Evolutionary conservation across 1,140 invertebrate species (phyloP), one percentile per base, ranked within the genome.

Genomic region (Drosophila repleta): DNA sequence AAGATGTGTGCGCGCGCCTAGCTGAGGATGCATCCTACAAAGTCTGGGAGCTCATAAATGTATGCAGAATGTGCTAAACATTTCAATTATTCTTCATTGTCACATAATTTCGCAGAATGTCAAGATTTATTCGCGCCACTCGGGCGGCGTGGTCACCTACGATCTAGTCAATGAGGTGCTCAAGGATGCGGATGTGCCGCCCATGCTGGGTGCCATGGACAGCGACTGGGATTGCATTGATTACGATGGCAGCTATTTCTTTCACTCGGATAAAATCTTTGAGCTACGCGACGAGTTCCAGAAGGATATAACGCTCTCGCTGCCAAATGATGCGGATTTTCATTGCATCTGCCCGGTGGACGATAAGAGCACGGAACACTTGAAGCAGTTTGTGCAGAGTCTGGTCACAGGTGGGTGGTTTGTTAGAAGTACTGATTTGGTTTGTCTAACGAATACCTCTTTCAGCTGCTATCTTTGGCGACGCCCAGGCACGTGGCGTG

Each of bases 1-100:
- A 87, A 37, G 91, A 92, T 39, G 89, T 92, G 13, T 92, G 82
- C 41, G 60, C 90, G 0, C 76, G 77, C 0, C 56, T 92, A 3
- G 91, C 91, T 0, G 91, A 92, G 53, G 91, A 92, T 74, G 91
- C 79, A 3, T 91, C 91, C 29, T 92, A 92, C 58, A 92, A 91
- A 70, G 39, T 92, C 7, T 91, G 91, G 91, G 90, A 92, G 53
- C 55, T 92, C 6, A 78, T 90, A 6, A 92, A 92, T 74, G 91
- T 92, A 65, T 15, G 26, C 32, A 21, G 20, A 2, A 43, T 11
- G 52, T 0, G 1, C n/a, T 3, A 3, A 0, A 7, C 5, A 0
- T 18, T 3, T 0, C 6, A 7, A 11, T 13, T 17, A 5, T 6
- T 10, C 3, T 35, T 56, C 1, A 65, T 51, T n/a, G 5, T 4